Evolutionary conservation across 2,888 invertebrate genomes (phyloP), one percentile per base, ranked within the genome.

Genomic region (Caenorhabditis macrosperma): DNA sequence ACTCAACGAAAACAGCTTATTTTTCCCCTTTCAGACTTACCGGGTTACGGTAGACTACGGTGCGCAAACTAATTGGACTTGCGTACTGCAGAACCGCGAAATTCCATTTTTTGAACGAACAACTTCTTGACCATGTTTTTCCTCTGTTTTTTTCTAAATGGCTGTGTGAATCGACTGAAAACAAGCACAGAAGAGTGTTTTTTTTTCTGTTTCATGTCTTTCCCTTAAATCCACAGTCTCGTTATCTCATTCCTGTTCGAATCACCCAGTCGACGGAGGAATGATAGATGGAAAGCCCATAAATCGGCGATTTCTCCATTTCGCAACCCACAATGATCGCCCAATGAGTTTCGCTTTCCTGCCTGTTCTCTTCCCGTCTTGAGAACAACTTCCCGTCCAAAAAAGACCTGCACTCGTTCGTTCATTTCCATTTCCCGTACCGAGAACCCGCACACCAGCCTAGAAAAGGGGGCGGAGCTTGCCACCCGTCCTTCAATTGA

Each of bases 281-380:
- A 55, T 66, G 57, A 67, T 41, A 55, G 33, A 55, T 67, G 1
- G 55, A 33, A 68, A 68, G 35, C 54, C 67, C 68, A 68, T 59
- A 48, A 68, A 68, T 48, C 26, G 30, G 3, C 33, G 38, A 35
- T 52, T 38, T 22, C 33, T 33, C 24, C 35, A 28, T 54, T 66
- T 54, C 52, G 67, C 67, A 44, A 67, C 67, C 44, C 26, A 7
- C 52, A 22, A 12, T 20, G 26, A 24, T 20, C 9, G 28, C 26
- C 6, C 71, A 71, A 61, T 33, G 71, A 61, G 54, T 54, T 54
- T 46, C 46, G 28, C 20, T 46, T 17, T 17, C n/a, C 50, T 68
- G 20, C 22, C 63, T 20, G n/a, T 48, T 46, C 28, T 30, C 30
- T 61, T 48, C 46, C 12, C 35, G 22, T 30, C 55, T 41, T 24